Conservation (phyloP, 2,113 vertebrate genomes). For the Beaufortia kweichowensis region DNA sequence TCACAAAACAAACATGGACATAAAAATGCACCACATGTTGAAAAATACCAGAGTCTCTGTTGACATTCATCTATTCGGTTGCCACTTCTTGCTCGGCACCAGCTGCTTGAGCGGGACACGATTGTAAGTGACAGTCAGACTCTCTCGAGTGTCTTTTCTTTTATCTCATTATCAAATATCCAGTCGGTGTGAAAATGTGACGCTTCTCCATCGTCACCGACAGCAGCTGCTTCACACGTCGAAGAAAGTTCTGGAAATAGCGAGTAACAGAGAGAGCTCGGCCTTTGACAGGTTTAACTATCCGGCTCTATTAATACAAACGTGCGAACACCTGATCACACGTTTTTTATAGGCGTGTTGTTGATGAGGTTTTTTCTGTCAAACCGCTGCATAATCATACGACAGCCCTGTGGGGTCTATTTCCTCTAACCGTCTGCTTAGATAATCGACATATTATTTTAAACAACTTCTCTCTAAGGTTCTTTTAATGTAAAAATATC, state of each 20-base stretch:
- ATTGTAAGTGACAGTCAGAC: conserved; percentile 28
- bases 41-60: background rate
- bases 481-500: background rate
- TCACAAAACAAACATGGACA: background rate
- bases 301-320: conserved; percentile 41
- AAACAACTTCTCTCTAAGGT: conserved; percentile 18
- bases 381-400: background rate
- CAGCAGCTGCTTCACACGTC: conserved; percentile 38
- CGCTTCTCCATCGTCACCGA: conserved; percentile 1
- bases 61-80: background rate
- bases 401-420: background rate
- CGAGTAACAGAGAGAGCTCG: background rate
- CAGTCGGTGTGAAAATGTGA: conserved; percentile 2
- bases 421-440: background rate
- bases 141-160: conserved; percentile 31
- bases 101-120: background rate
- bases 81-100: background rate
- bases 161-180: conserved; percentile 44
- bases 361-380: background rate
- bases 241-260: conserved; percentile 33
- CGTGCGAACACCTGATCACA: conserved; percentile 52
- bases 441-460: background rate
- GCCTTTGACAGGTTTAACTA: conserved; percentile 42
- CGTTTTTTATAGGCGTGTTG: background rate
- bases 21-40: background rate